Base-by-base conservation (phyloP, 2,113 vertebrate species). In the Sitta europaea region DNA sequence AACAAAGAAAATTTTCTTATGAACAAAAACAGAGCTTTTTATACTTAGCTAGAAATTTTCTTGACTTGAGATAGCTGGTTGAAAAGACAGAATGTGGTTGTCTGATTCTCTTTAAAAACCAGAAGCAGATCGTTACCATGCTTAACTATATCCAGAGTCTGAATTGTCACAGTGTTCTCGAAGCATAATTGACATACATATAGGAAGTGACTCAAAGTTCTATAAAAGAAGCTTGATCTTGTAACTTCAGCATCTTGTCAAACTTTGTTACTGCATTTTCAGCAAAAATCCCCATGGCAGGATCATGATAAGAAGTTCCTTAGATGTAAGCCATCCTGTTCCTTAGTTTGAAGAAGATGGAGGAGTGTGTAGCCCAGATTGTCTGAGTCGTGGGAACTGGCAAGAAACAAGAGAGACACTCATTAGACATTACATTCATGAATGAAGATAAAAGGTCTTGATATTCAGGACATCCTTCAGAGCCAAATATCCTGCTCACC, bases 221-320 rank as follows among this genome's bases (percentile, higher is more conserved):
- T 65, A 4, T 24, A 70, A 61, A 89, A 76, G 16, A 38, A 40
- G 5, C 8, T 78, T 66, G 13, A 55, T 51, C 29, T 35, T 59
- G 11, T 70, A 45, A 61, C 35, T 65, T 68, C 4, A 82, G 11
- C 21, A 36, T 42, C 50, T 65, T 74, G 12, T 50, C 21, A 75
- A 75, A 75, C 6, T 8, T 48, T 38, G 0, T 4, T 38, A 83
- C 65, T 47, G 4, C 3, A 24, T 76, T 76, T 85, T 47, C 48
- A 63, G 17, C 2, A 3, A 80, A 75, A 88, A 62, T 45, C 38
- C 1, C 0, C 2, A 2, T 10, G 18, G 6, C 11, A 63, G 17
- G 16, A 24, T 33, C 28, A 21, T 19, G 11, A 12, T n/a, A 42
- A 80, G 35, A 54, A 9, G 11, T 63, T 84, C 40, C 27, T 63